Base-by-base conservation (phyloP, 2,797 vertebrate species). In the Hippopotamyrus pictus region DNA sequence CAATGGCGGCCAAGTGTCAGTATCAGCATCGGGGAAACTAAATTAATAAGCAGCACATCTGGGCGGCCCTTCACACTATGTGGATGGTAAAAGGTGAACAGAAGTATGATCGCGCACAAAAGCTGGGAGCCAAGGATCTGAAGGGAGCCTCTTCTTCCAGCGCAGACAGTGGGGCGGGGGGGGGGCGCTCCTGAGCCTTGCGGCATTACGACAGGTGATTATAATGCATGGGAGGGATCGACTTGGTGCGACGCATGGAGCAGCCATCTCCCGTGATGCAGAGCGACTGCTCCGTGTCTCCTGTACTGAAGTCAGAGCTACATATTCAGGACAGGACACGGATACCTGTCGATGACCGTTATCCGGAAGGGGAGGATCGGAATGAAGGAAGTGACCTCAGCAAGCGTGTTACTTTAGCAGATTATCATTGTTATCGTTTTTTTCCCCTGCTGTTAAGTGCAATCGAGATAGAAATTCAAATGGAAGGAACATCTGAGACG, bases 41-140 rank as follows among this genome's bases (percentile, higher is more conserved):
- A 85, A 88, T 65, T 85, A 85, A 86, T 88, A 53, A 90, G 87
- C 14, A 53, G 14, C 19, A 44, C 19, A 41, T 44, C 44, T 44
- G 22, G 51, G 4, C 57, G 11, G 37, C 48, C 6, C 54, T 41
- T 22, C 51, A 79, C 17, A 46, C 29, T 41, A 17, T 14, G 33
- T 46, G 51, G 54, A 76, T 22, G 41, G 17, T 44, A 62, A 62
- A 51, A 76, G 69, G 33, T 76, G 14, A 76, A 76, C 69, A 14
- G 37, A 79, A 6, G 17, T 79, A 11, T 79, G 73, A 44, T 76
- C 69, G 2, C 69, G 5, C 19, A 29, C 51, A 17, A 9, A 22
- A 53, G 11, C 22, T 59, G 69, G 69, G n/a, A 48, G 22, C 57
- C 5, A 7, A 17, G 37, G 51, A 76, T 83, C n/a, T 25, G 22